phyloP scores from a whole-genome alignment of 2,113 vertebrate species.

The Cariama cristata region DNA sequence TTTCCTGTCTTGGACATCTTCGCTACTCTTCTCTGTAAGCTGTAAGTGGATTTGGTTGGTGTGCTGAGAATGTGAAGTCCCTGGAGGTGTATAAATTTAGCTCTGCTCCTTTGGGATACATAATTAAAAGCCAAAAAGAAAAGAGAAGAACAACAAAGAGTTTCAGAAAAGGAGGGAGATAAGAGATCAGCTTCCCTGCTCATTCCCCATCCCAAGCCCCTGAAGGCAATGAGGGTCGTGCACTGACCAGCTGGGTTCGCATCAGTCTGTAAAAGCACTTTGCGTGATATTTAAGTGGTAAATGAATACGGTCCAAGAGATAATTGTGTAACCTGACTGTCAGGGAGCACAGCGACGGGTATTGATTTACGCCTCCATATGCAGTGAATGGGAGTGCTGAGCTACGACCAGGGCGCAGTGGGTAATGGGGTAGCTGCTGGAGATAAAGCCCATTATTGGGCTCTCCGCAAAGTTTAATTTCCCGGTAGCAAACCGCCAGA shows the following conservation, averaged over 20 bases:
- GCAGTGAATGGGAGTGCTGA: rapidly evolving
- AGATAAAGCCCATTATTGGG: background rate
- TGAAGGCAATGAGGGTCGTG: background rate
- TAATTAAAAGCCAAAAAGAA: background rate
- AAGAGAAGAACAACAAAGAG: background rate
- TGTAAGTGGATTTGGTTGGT: background rate
- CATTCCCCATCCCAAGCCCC: background rate
- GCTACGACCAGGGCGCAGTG: background rate
- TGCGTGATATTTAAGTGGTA: background rate
- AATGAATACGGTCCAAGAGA: background rate
- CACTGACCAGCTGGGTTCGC: rapidly evolving
- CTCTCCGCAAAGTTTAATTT: background rate
- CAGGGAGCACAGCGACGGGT: background rate
- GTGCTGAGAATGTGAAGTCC: background rate
- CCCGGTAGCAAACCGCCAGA: background rate
- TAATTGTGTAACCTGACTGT: background rate
- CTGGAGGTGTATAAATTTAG: background rate
- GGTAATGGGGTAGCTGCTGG: background rate
- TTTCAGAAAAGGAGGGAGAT: background rate
- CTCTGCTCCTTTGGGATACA: background rate
- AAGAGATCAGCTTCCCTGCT: background rate
- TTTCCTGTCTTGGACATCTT: background rate
- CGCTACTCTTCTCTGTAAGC: background rate
- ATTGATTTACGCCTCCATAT: background rate
- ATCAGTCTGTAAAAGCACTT: background rate